These are phyloP conservation scores for Theristus sp. DNA, from an alignment of 2,888 invertebrate species.

Conservation along the genomic window DNA sequence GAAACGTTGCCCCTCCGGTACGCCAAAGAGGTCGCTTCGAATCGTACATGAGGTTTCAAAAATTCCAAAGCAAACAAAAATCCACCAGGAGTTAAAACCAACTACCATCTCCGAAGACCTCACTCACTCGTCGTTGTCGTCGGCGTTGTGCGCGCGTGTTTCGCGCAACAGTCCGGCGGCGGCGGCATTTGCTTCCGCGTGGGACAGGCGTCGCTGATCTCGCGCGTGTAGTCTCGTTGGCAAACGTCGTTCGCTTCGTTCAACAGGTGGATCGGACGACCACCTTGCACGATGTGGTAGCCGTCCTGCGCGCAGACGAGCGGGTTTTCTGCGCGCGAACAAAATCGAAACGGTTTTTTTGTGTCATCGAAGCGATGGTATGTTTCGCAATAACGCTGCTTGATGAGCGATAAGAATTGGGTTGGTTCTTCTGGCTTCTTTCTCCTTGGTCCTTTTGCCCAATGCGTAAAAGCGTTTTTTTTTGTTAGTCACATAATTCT, in stretches of 20 bases:
- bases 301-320: conserved; percentile 26
- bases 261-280: conserved; percentile 24
- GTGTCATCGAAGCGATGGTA: too few species aligned
- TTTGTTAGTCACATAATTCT: too few species aligned
- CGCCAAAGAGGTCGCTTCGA: too few species aligned
- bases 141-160: too few species aligned
- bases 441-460: too few species aligned
- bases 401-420: too few species aligned
- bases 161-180: not conserved
- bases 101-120: not conserved
- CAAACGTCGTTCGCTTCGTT: conserved; percentile 24
- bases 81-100: not conserved
- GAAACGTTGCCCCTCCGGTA: too few species aligned
- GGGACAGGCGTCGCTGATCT: conserved; percentile 19
- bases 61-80: not conserved
- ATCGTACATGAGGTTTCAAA: not conserved
- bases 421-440: too few species aligned
- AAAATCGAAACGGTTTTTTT: too few species aligned
- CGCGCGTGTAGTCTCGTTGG: conserved; percentile 15
- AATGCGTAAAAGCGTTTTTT: too few species aligned
- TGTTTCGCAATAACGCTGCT: too few species aligned
- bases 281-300: conserved; percentile 27
- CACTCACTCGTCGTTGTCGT: not conserved
- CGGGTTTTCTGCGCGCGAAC: conserved; percentile 28
- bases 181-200: conserved; percentile 6